phyloP scores from a whole-genome alignment of 1,140 invertebrate genomes.

The Wasmannia auropunctata region DNA sequence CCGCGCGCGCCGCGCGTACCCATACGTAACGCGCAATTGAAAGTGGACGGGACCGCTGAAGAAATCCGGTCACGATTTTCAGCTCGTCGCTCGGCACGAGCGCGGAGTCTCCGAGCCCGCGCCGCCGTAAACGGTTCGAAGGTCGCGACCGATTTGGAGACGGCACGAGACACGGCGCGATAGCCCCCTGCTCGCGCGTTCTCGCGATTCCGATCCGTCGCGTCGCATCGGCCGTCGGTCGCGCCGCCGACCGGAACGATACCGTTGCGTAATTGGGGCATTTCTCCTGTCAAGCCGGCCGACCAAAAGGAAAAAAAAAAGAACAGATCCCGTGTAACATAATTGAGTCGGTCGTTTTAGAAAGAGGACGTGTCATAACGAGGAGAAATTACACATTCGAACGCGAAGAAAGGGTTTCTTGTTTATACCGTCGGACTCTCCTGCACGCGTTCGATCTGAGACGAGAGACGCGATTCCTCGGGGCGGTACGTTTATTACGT shows the following conservation, averaged over 20 bases:
- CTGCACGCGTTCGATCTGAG: background rate
- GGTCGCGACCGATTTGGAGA: slow-evolving; percentile 66
- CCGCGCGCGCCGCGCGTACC: no score
- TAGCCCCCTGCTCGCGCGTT: background rate
- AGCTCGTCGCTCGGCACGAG: background rate
- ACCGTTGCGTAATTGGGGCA: slow-evolving; percentile 26
- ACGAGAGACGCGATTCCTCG: background rate
- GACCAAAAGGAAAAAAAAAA: background rate
- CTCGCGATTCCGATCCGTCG: slow-evolving; percentile 64
- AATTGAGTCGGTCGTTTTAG: background rate
- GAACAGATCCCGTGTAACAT: background rate
- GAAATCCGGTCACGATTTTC: slow-evolving; percentile 41
- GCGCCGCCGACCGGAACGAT: slow-evolving; percentile 32
- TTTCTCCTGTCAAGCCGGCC: slow-evolving; percentile 15
- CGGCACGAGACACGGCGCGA: background rate
- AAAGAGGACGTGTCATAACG: slow-evolving; percentile 18
- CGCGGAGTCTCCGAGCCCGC: slow-evolving; percentile 8
- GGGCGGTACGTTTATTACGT: background rate
- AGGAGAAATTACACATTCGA: background rate
- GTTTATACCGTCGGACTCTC: background rate
- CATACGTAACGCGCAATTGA: slow-evolving; percentile 53
- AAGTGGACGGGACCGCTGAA: background rate
- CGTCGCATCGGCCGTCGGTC: no score
- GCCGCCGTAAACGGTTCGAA: slow-evolving; percentile 45
- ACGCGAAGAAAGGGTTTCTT: background rate